These are phyloP conservation scores for Flexamia atlantica DNA, from an alignment of 2,888 invertebrate species.

Conservation along the genomic window DNA sequence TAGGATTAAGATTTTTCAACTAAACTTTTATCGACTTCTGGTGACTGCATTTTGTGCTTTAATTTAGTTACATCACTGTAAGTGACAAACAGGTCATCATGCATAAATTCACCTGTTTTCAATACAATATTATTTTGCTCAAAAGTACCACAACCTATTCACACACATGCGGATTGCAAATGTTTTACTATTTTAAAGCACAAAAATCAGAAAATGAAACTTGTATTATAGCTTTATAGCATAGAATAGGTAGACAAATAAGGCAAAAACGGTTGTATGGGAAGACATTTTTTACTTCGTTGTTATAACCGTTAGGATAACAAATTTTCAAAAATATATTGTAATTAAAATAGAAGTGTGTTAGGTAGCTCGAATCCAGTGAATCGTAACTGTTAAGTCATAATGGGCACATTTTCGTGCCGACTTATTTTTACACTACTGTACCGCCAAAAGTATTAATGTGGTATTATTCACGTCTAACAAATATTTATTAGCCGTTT, in stretches of 20 bases:
- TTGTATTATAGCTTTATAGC: slow-evolving; percentile 27
- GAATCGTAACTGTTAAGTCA: background rate
- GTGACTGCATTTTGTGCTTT: slow-evolving; percentile 11
- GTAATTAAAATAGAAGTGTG: slow-evolving; percentile 24
- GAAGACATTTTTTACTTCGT: slow-evolving; percentile 17
- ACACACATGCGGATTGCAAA: too few species aligned
- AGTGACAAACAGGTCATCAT: background rate
- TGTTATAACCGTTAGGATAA: slow-evolving; percentile 1
- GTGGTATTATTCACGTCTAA: background rate
- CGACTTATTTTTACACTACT: slow-evolving; percentile 29
- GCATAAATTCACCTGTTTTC: background rate
- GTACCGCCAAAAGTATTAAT: background rate
- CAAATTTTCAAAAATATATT: slow-evolving; percentile 33
- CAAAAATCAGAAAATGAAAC: background rate
- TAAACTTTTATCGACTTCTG: slow-evolving; percentile 20
- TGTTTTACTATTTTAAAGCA: slow-evolving; percentile 11
- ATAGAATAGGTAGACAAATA: slow-evolving; percentile 5
- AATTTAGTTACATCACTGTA: background rate
- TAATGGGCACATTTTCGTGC: slow-evolving; percentile 27
- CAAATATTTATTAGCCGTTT: background rate
- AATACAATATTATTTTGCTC: background rate
- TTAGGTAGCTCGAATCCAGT: slow-evolving; percentile 1
- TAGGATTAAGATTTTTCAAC: slow-evolving; percentile 44
- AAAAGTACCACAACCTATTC: too few species aligned
- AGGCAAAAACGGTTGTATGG: slow-evolving; percentile 31